phyloP scores from a whole-genome alignment of 2,797 vertebrate species.

The Xiphorhynchus erythropygius region DNA sequence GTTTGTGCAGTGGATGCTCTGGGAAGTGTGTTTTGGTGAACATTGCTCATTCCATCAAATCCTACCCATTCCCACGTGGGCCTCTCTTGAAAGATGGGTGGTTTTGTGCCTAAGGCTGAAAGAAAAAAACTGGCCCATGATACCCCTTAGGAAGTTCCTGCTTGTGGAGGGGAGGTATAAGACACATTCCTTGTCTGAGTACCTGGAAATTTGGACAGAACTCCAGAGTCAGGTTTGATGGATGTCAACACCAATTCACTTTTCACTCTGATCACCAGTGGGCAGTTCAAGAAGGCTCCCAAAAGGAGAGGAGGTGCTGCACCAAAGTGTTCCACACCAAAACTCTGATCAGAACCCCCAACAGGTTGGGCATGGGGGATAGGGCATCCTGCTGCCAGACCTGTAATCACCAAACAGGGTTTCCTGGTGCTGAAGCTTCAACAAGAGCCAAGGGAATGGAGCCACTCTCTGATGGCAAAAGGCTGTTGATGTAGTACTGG shows the following conservation, averaged over 20 bases:
- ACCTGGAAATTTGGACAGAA: not conserved
- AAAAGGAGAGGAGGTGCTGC: not conserved
- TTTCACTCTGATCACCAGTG: not conserved
- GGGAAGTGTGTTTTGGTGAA: not conserved
- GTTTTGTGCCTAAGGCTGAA: not conserved
- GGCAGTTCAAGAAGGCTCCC: not conserved
- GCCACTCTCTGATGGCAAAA: not conserved
- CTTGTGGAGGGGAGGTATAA: not conserved
- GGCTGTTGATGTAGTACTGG: not conserved
- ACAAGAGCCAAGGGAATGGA: not conserved
- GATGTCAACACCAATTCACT: not conserved
- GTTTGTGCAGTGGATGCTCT: not conserved
- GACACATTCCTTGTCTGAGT: not conserved
- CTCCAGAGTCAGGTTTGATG: not conserved
- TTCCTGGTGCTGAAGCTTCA: not conserved
- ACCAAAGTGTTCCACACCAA: rapidly evolving
- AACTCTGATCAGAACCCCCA: not conserved
- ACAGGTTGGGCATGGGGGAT: not conserved
- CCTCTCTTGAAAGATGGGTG: not conserved
- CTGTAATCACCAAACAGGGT: not conserved
- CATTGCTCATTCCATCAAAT: not conserved
- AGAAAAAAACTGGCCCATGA: not conserved
- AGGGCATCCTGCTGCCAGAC: not conserved
- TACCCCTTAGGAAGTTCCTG: not conserved
- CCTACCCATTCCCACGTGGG: not conserved